Percentiles rank a stretch among this genome's conserved stretches.
Evolutionary conservation across 1,140 invertebrate species (phyloP).

Genomic region (Reticulitermes speratus): DNA sequence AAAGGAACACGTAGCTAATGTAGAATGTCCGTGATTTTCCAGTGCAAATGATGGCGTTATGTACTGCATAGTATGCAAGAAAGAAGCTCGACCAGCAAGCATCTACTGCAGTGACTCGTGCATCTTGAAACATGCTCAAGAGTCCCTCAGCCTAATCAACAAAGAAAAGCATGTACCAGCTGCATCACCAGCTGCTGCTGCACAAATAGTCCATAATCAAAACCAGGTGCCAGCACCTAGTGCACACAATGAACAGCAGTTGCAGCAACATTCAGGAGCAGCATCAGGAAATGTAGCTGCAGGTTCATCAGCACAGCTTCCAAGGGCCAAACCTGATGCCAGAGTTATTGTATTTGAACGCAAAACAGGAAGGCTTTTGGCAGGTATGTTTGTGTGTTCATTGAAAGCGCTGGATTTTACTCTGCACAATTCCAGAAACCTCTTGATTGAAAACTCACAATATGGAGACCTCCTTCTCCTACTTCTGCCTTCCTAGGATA

Average conservation of each 20-base stretch:
- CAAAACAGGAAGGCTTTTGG: conserved; percentile 71
- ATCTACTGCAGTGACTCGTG: conserved; percentile 89
- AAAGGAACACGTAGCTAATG: too few relatives aligned
- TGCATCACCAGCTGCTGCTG: background rate
- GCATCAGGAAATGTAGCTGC: conserved; percentile 12
- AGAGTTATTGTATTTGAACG: conserved; percentile 75
- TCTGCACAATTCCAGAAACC: too few relatives aligned
- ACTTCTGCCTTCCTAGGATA: too few relatives aligned
- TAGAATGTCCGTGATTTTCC: background rate
- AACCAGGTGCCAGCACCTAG: background rate
- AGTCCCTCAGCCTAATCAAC: conserved; percentile 50
- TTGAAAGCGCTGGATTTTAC: too few relatives aligned
- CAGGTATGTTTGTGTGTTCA: conserved; percentile 45
- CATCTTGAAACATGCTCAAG: conserved; percentile 79
- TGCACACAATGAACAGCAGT: background rate
- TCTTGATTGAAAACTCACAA: too few relatives aligned
- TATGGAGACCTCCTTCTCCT: too few relatives aligned
- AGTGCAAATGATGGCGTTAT: background rate
- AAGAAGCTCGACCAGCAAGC: conserved; percentile 60
- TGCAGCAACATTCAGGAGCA: background rate
- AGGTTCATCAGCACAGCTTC: conserved; percentile 31
- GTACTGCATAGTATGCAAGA: conserved; percentile 39
- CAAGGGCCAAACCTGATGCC: conserved; percentile 7
- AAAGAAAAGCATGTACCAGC: conserved; percentile 19
- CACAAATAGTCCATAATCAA: background rate